These are phyloP conservation scores for Lepidostoma basale DNA, from an alignment of 1,140 invertebrate genomes.

Conservation along the genomic window DNA sequence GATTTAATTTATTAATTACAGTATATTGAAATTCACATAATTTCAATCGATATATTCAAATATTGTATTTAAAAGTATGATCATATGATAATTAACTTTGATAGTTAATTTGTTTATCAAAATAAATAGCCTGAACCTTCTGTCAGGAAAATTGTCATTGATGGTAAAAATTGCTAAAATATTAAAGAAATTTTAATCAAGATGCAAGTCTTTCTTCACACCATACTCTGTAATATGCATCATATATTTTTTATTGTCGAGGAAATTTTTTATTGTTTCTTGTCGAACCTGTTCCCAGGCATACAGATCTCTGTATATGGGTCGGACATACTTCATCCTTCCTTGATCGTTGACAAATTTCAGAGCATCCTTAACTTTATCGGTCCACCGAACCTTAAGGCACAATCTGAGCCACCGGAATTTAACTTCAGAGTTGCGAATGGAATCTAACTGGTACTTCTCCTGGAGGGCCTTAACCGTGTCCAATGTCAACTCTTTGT, in stretches of 20 bases:
- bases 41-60: no score
- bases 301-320: constrained; percentile 86
- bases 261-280: constrained; percentile 75
- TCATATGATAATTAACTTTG: no score
- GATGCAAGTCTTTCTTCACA: constrained; percentile 77
- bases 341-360: constrained; percentile 83
- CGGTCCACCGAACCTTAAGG: constrained; percentile 72
- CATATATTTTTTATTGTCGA: constrained; percentile 74
- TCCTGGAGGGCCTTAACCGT: constrained; percentile 71
- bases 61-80: no score
- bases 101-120: no score
- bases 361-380: constrained; percentile 70
- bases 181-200: constrained; percentile 6
- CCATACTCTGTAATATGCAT: constrained; percentile 79
- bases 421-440: constrained; percentile 82
- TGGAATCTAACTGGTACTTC: constrained; percentile 70
- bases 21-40: no score
- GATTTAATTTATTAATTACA: no score
- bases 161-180: no score
- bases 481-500: constrained; percentile 58
- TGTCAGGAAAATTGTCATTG: no score
- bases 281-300: constrained; percentile 75
- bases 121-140: no score
- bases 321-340: constrained; percentile 89
- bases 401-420: constrained; percentile 82